These are phyloP conservation scores for Nysson spinosus DNA, from an alignment of 2,888 invertebrate species.

Conservation along the genomic window DNA sequence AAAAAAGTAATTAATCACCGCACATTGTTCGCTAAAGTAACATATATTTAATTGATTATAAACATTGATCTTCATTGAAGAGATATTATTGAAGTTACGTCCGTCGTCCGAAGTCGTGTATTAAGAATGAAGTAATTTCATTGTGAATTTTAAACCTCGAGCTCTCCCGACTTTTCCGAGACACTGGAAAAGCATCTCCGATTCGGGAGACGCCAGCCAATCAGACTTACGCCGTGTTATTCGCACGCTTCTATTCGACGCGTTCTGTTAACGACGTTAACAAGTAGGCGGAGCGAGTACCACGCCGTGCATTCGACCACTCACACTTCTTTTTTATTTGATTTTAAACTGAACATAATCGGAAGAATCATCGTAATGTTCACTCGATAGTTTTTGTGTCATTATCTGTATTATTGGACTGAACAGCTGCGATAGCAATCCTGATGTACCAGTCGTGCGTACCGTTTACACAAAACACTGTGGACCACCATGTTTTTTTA, in stretches of 20 bases:
- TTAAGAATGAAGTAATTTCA: constrained; percentile 10
- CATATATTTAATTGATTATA: too few relatives aligned
- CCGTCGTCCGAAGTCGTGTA: constrained; percentile 17
- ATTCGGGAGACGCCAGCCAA: constrained; percentile 57
- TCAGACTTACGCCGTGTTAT: constrained; percentile 37
- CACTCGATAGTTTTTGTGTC: constrained; percentile 44
- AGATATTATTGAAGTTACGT: constrained; percentile 34
- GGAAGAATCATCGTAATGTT: constrained; percentile 47
- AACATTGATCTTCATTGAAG: constrained; percentile 21
- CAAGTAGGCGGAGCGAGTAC: constrained; percentile 49
- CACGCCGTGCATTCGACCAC: constrained; percentile 39
- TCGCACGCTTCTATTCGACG: constrained; percentile 42
- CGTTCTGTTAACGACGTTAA: constrained; percentile 39
- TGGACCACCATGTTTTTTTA: constrained; percentile 12
- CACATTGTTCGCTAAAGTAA: too few relatives aligned
- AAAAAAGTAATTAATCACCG: too few relatives aligned
- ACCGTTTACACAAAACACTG: constrained; percentile 12
- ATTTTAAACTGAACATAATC: constrained; percentile 35
- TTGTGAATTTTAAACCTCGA: not conserved
- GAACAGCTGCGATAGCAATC: constrained; percentile 42
- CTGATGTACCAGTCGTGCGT: constrained; percentile 11
- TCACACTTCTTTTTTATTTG: constrained; percentile 44
- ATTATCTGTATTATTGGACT: constrained; percentile 54
- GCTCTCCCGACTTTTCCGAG: constrained; percentile 58
- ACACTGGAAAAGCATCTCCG: constrained; percentile 65